Evolutionary conservation across 2,797 vertebrate genomes (phyloP).

Genomic region (Macroramphosus scolopax): DNA sequence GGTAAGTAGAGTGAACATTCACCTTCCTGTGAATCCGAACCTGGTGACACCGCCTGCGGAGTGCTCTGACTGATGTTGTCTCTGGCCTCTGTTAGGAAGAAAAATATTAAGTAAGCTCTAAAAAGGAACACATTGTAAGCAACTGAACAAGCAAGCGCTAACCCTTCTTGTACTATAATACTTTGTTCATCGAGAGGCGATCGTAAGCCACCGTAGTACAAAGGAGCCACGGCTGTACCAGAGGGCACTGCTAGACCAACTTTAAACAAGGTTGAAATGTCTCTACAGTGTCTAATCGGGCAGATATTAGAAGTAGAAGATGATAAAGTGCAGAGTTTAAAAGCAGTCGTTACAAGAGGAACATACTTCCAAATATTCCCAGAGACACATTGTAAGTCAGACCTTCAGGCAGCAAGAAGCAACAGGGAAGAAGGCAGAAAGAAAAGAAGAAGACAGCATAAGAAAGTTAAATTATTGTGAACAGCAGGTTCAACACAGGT

Average conservation of each 20-base stretch:
- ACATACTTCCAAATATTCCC: conserved; percentile 92
- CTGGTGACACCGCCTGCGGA: conserved; percentile 24
- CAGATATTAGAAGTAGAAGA: conserved; percentile 1
- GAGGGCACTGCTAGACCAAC: no score
- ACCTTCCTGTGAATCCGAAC: conserved; percentile 40
- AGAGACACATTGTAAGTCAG: conserved; percentile 95
- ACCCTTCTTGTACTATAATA: no score
- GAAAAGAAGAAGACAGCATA: no score
- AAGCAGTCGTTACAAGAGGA: conserved; percentile 24
- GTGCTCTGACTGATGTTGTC: conserved; percentile 47
- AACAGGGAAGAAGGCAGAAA: conserved; percentile 59
- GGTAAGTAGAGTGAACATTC: conserved; percentile 11
- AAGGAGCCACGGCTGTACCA: no score
- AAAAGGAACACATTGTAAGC: neutral
- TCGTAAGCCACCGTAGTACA: no score
- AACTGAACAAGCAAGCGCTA: no score
- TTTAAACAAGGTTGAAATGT: no score
- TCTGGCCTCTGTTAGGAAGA: conserved; percentile 53
- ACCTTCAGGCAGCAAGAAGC: conserved; percentile 85
- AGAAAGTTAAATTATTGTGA: conserved; percentile 17
- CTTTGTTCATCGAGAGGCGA: no score
- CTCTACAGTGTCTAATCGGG: neutral
- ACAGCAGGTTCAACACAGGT: neutral
- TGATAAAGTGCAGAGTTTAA: conserved; percentile 9
- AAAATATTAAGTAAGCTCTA: conserved; percentile 30